Conservation (phyloP, 2,113 vertebrate genomes). For the Hydrochoerus hydrochaeris region DNA sequence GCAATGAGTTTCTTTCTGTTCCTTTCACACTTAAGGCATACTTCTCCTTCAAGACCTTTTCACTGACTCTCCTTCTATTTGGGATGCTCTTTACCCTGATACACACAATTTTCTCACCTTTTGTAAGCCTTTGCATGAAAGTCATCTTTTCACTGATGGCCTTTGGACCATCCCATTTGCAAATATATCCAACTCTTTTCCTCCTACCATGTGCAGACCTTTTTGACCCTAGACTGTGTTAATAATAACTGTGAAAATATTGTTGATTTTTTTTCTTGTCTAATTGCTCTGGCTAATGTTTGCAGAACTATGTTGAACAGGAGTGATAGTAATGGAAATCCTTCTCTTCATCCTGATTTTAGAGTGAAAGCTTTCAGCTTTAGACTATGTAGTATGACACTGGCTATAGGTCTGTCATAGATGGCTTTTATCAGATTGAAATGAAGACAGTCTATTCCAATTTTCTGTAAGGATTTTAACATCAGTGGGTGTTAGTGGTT, state of each 20-base stretch:
- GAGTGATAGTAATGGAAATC: background rate
- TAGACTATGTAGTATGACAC: background rate
- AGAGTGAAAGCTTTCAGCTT: background rate
- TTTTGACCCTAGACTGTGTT: background rate
- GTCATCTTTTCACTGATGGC: background rate
- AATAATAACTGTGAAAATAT: background rate
- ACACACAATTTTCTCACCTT: background rate
- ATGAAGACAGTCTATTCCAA: background rate
- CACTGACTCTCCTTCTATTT: background rate
- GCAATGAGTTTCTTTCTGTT: background rate
- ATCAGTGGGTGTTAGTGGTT: background rate
- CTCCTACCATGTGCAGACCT: background rate
- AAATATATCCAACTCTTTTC: background rate
- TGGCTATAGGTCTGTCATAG: background rate
- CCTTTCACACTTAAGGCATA: background rate
- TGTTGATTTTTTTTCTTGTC: background rate
- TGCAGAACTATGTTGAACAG: background rate
- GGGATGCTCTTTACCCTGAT: background rate
- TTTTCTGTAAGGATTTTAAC: background rate
- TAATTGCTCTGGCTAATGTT: background rate
- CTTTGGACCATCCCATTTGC: background rate
- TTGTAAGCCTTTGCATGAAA: background rate
- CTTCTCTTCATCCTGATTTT: background rate
- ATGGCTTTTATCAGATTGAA: background rate
- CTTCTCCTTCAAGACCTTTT: background rate